Conservation (phyloP, 1,140 invertebrate species). For the Metopolophium dirhodum region DNA sequence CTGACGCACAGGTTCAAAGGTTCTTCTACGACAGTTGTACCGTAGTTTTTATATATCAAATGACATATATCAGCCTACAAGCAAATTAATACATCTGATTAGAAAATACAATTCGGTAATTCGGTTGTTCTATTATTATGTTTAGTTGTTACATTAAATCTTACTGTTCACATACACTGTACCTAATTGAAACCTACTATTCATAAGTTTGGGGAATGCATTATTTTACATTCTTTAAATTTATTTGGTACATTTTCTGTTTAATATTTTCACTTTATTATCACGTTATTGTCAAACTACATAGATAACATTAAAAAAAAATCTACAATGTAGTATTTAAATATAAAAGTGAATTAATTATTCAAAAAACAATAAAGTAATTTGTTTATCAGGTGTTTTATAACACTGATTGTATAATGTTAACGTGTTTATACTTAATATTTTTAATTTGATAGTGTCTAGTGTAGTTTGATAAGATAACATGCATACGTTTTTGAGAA, state of each 20-base stretch:
- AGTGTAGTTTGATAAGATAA: not conserved
- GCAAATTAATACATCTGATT: not conserved
- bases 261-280: not conserved
- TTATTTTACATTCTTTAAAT: not conserved
- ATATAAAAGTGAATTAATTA: not conserved
- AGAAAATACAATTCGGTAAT: not conserved
- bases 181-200: not conserved
- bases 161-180: not conserved
- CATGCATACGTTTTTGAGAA: not conserved
- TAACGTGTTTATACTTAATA: not conserved
- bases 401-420: not conserved
- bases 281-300: not conserved
- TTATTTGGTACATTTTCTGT: not conserved
- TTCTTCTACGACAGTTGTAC: conserved; percentile 75
- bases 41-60: conserved; percentile 89
- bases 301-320: not conserved
- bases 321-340: conserved; percentile 2
- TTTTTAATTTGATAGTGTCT: not conserved
- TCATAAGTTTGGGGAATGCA: not conserved
- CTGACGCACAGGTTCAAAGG: conserved; percentile 84
- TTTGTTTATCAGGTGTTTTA: not conserved
- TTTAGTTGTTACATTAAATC: not conserved
- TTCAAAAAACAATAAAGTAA: not conserved
- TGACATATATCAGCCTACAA: conserved; percentile 80
- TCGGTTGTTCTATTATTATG: not conserved